phyloP scores from a whole-genome alignment of 2,888 invertebrate genomes.

The Liodrosophila aerea region DNA sequence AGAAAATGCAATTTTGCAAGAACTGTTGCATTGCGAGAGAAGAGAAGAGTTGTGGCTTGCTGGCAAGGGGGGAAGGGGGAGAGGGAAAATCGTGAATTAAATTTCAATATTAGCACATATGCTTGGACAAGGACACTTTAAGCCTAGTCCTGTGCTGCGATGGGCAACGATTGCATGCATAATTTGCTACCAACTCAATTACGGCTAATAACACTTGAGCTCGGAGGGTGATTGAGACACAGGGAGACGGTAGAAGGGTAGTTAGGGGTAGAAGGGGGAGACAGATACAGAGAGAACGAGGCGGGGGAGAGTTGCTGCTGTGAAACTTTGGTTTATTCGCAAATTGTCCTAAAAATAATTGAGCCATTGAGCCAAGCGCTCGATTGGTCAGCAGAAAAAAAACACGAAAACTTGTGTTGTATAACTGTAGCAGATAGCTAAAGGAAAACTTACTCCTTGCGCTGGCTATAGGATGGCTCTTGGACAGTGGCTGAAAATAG shows the following conservation, averaged over 20 bases:
- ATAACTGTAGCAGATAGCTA: constrained; percentile 3
- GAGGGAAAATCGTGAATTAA: constrained; percentile 18
- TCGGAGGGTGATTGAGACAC: background rate
- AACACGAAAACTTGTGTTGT: no score
- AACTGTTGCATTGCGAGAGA: constrained; percentile 39
- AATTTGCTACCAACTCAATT: constrained; percentile 70
- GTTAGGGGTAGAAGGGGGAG: background rate
- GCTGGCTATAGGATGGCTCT: constrained; percentile 12
- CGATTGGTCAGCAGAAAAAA: constrained; percentile 59
- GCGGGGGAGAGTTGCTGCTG: constrained; percentile 8
- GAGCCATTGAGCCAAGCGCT: constrained; percentile 76
- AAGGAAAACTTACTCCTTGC: constrained; percentile 8
- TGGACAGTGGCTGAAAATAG: no score
- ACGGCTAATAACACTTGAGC: constrained; percentile 69
- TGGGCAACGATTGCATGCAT: constrained; percentile 52
- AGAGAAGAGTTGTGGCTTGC: no score
- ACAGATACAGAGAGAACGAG: background rate
- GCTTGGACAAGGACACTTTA: background rate
- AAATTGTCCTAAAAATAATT: constrained; percentile 79
- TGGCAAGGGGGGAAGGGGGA: background rate
- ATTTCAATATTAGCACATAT: constrained; percentile 10
- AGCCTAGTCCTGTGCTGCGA: constrained; percentile 13
- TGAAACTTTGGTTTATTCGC: constrained; percentile 76
- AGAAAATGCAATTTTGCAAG: constrained; percentile 75
- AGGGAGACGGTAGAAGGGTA: background rate